Base-by-base conservation (phyloP, 2,888 invertebrate genomes). In the Yponomeuta cagnagella region DNA sequence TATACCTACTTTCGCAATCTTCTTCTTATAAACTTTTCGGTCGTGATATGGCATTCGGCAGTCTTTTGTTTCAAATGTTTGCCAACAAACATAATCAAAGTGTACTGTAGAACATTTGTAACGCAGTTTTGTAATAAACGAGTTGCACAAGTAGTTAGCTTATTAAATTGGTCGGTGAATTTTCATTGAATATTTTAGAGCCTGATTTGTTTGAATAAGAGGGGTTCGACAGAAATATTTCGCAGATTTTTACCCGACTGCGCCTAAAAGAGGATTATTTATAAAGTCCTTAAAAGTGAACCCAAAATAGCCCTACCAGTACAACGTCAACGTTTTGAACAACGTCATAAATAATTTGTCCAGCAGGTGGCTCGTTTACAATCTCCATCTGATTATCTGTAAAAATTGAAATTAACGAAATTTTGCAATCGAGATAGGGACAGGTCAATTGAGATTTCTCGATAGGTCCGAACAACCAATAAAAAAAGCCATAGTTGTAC, bases 1-100 rank as follows among this genome's bases (percentile, higher is more conserved):
- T 33, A 12, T 30, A 30, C n/a, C 66, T 10, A 15, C 37, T 68
- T 68, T 68, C 68, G 68, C 68, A 68, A 68, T n/a, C n/a, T n/a
- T 65, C 31, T 30, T 65, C 64, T 64, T 31, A 30, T 64, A n/a
- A 12, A 43, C 43, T 67, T 48, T 33, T 68, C n/a, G 48, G 23
- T 68, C 68, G 68, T 68, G 68, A 68, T 68, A 68, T 68, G 68
- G 68, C 68, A 23, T 43, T 68, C 68, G 37, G 37, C 48, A 68
- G 23, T 68, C 48, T 68, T 68, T 68, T 68, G 68, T 68, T 68
- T 68, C 37, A 37, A 68, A 10, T 23, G 65, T 12, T 43, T 23
- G 37, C 48, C 23, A 68, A 68, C 48, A 43, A 68, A 68, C 43
- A 68, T 31, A 65, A 58, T 12, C 31, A 33, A 65, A 65, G 68